Evolutionary conservation across 2,113 vertebrate species (phyloP).

Genomic region (Tiliqua scincoides): DNA sequence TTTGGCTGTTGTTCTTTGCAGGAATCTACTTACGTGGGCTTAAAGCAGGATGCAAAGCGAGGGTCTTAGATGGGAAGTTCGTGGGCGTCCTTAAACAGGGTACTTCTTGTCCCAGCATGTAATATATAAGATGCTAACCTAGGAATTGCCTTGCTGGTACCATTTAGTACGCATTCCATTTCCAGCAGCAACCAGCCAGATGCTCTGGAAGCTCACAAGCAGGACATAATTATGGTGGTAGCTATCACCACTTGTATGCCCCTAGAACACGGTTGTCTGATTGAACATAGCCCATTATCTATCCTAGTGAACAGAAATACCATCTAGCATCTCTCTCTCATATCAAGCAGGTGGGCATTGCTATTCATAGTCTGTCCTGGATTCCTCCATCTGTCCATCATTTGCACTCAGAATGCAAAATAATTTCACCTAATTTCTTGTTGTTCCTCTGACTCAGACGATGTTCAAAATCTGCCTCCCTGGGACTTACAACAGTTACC

Average conservation of each 20-base stretch:
- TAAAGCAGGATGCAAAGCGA: conserved; percentile 7
- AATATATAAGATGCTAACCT: neutral
- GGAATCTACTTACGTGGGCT: neutral
- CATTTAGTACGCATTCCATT: neutral
- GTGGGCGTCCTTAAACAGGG: neutral
- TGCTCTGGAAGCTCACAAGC: neutral
- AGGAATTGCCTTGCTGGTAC: neutral
- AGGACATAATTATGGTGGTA: neutral
- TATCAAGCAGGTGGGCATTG: neutral
- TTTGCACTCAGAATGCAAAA: neutral
- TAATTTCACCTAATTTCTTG: neutral
- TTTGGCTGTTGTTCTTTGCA: conserved; percentile 32
- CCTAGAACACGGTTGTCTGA: neutral
- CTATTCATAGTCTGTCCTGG: neutral
- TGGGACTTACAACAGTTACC: neutral
- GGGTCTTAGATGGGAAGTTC: neutral
- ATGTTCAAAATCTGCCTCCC: neutral
- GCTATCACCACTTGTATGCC: neutral
- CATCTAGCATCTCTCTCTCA: conserved; percentile 10
- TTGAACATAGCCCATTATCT: neutral
- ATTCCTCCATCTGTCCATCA: neutral
- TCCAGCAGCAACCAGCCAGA: neutral
- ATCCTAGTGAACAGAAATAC: neutral
- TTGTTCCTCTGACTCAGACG: neutral
- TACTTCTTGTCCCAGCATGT: neutral